Base-by-base conservation (phyloP, 1,140 invertebrate species). In the Wiebesia pumilae region DNA sequence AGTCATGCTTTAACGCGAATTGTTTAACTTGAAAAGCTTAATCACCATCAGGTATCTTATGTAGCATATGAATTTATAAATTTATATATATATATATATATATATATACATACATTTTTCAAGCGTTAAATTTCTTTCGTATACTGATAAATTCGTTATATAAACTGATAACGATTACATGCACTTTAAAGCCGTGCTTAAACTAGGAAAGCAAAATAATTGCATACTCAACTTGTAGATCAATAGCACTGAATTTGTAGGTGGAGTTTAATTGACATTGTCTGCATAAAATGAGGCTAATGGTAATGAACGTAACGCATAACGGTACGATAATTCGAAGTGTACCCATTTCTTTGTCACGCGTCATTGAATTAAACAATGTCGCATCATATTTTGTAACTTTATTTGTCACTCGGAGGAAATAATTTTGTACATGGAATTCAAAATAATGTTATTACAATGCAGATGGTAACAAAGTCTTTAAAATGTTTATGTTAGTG, bases 261-360 rank as follows among this genome's bases (percentile, higher is more conserved):
- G 10, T 7, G 40, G 4, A 12, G 58, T 62, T 51, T 82, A 69
- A 38, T 54, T 38, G 51, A 54, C 9, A 62, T n/a, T 14, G 30
- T 27, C 3, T 43, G 2, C 33, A 40, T 58, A 54, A 58, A 85
- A 81, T n/a, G 47, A 85, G 84, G 84, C 33, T 85, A 81, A 85
- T 85, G 77, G n/a, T 85, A 84, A 69, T 80, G 77, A 85, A 84
- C n/a, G 58, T 24, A 78, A 4, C 21, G 21, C 35, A 47, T 85
- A 81, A 85, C 84, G 78, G 79, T 85, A 73, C 21, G 33, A 85
- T 67, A 43, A 62, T 75, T 85, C 84, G 47, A 81, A 69, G 67
- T 81, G 84, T 73, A 85, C 51, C 27, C 79, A 62, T 80, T 85
- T 85, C 58, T 80, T 38, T 54, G 67, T 62, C 33, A 80, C 47